A percentile compares a stretch with the other conserved stretches of the same genome.
phyloP scores from a whole-genome alignment of 1,140 invertebrate genomes.

The Lanistes nyassanus region DNA sequence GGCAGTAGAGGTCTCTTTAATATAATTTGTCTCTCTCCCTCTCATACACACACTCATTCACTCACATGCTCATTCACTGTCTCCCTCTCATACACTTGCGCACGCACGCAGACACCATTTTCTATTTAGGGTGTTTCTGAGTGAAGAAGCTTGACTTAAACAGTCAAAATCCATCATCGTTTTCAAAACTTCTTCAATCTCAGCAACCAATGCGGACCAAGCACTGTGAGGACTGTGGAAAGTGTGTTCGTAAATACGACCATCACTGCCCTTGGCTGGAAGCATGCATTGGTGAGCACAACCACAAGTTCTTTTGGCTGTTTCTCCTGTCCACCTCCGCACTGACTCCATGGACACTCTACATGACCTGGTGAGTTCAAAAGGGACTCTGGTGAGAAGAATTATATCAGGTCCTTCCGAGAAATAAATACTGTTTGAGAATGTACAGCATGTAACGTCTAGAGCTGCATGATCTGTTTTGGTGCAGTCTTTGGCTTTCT shows the following conservation, averaged over 20 bases:
- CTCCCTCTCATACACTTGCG: neutral
- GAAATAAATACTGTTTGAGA: too few relatives aligned
- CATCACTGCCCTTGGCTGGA: slow-evolving; percentile 68
- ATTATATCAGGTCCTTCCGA: too few relatives aligned
- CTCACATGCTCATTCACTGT: neutral
- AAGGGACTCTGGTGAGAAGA: too few relatives aligned
- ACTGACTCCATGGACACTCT: slow-evolving; percentile 58
- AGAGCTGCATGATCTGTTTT: too few relatives aligned
- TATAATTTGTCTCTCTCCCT: too few relatives aligned
- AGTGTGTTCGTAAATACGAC: slow-evolving; percentile 65
- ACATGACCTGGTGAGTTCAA: slow-evolving; percentile 58
- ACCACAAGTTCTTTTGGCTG: slow-evolving; percentile 64
- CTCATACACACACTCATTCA: too few relatives aligned
- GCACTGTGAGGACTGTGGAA: slow-evolving; percentile 66
- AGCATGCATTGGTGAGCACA: slow-evolving; percentile 66
- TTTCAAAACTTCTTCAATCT: slow-evolving; percentile 16
- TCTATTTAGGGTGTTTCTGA: neutral
- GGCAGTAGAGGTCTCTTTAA: too few relatives aligned
- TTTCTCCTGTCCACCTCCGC: slow-evolving; percentile 57
- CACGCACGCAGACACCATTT: neutral
- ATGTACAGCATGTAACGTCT: too few relatives aligned
- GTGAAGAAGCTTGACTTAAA: too few relatives aligned
- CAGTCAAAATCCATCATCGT: too few relatives aligned
- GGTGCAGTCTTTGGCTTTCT: too few relatives aligned
- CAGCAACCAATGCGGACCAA: slow-evolving; percentile 66